phyloP scores from a whole-genome alignment of 2,113 vertebrate species.

The Promerops cafer region DNA sequence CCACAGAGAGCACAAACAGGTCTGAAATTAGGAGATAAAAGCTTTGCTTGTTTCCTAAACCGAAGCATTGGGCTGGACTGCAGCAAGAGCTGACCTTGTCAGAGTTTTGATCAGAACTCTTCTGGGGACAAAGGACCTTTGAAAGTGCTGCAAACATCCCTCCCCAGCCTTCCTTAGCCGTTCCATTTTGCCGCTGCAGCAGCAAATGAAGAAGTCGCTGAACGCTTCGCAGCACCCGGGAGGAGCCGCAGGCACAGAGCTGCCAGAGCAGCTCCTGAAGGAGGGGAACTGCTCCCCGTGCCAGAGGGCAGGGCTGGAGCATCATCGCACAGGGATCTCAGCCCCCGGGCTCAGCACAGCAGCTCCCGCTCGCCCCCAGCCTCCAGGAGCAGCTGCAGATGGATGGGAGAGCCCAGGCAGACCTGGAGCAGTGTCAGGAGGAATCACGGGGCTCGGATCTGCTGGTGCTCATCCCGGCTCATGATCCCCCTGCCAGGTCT shows the following conservation, averaged over 20 bases:
- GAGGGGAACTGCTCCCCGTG: background rate
- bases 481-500: background rate
- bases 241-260: background rate
- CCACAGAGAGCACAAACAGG: conserved; percentile 28
- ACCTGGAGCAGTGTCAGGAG: background rate
- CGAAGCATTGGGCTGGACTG: conserved; percentile 38
- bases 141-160: conserved; percentile 34
- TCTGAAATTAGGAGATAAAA: conserved; percentile 72
- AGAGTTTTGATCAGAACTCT: conserved; percentile 73
- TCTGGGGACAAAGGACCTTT: conserved; percentile 54
- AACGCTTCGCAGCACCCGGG: background rate
- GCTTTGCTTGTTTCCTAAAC: conserved; percentile 67
- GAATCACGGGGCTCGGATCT: background rate
- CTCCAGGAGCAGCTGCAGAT: background rate
- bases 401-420: background rate
- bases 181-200: background rate
- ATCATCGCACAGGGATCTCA: background rate
- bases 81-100: conserved; percentile 74
- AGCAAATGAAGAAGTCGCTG: background rate
- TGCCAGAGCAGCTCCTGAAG: background rate
- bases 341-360: background rate
- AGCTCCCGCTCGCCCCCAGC: accelerated
- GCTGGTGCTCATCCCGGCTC: background rate
- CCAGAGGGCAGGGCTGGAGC: background rate
- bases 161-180: background rate